phyloP scores from a whole-genome alignment of 2,888 invertebrate genomes.

The Callimorpha dominula region DNA sequence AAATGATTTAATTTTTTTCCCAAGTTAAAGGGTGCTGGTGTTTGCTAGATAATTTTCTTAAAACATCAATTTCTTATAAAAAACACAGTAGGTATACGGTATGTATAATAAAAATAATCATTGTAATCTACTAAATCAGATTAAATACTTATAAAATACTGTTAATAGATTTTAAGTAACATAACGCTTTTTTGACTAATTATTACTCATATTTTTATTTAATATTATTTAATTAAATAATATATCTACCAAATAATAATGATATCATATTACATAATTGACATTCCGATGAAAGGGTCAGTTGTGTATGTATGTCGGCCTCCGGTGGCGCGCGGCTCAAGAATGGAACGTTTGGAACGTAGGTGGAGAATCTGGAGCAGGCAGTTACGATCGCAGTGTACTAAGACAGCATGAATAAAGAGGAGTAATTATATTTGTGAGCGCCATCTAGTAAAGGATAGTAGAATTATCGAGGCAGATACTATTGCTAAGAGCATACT shows the following conservation, averaged over 20 bases:
- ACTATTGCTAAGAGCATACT: background rate
- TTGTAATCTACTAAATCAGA: too few species aligned
- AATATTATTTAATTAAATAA: too few species aligned
- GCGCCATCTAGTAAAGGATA: conserved; percentile 38
- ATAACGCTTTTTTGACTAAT: too few species aligned
- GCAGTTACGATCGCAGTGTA: conserved; percentile 85
- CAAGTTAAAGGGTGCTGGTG: too few species aligned
- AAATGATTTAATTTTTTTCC: too few species aligned
- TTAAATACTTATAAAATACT: too few species aligned
- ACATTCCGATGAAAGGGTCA: conserved; percentile 8
- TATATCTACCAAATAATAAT: too few species aligned
- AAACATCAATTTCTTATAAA: too few species aligned
- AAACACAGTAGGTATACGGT: too few species aligned
- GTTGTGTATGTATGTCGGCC: background rate
- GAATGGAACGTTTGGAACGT: conserved; percentile 84
- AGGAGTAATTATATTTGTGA: conserved; percentile 22
- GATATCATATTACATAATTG: background rate
- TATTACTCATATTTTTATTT: background rate
- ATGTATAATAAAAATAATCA: too few species aligned
- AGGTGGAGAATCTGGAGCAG: conserved; percentile 86
- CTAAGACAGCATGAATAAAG: conserved; percentile 67
- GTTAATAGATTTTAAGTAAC: too few species aligned
- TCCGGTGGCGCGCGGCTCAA: conserved; percentile 21
- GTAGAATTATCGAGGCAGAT: conserved; percentile 10
- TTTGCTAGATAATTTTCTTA: background rate